phyloP scores from a whole-genome alignment of 2,113 vertebrate species.

The Tupaia tana region DNA sequence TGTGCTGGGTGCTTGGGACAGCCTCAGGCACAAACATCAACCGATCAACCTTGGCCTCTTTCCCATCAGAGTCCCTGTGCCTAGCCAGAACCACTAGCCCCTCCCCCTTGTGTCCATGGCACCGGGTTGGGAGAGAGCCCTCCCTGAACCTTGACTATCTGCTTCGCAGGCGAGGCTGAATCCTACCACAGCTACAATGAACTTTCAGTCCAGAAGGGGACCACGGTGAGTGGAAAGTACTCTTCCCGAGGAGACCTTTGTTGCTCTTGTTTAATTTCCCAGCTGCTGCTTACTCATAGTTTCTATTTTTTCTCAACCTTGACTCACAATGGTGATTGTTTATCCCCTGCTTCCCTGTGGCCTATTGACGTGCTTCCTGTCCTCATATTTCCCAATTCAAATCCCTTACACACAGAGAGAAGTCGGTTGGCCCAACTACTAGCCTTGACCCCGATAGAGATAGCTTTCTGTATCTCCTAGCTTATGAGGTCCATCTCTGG shows the following conservation, averaged over 20 bases:
- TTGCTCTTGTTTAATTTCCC: not conserved
- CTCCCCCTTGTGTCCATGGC: not conserved
- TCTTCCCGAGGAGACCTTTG: not conserved
- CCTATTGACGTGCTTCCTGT: accelerated
- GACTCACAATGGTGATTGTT: not conserved
- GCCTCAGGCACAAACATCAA: no score
- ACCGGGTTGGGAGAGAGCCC: not conserved
- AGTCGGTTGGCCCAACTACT: not conserved
- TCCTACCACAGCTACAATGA: not conserved
- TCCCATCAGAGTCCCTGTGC: not conserved
- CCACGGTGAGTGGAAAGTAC: not conserved
- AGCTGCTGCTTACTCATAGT: not conserved
- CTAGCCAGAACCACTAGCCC: not conserved
- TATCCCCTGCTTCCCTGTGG: not conserved
- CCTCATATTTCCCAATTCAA: not conserved
- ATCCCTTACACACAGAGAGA: not conserved
- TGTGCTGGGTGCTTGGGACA: not conserved
- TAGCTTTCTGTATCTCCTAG: not conserved
- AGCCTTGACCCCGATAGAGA: not conserved
- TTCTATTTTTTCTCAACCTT: not conserved
- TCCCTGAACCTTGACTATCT: not conserved
- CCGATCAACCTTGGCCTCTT: not conserved
- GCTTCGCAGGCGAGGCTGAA: not conserved
- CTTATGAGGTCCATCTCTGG: not conserved
- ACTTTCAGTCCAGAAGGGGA: not conserved